Evolutionary conservation across 2,888 invertebrate genomes (phyloP), one percentile per base, ranked within the genome.

Genomic region (Chrysolina oricalcia): DNA sequence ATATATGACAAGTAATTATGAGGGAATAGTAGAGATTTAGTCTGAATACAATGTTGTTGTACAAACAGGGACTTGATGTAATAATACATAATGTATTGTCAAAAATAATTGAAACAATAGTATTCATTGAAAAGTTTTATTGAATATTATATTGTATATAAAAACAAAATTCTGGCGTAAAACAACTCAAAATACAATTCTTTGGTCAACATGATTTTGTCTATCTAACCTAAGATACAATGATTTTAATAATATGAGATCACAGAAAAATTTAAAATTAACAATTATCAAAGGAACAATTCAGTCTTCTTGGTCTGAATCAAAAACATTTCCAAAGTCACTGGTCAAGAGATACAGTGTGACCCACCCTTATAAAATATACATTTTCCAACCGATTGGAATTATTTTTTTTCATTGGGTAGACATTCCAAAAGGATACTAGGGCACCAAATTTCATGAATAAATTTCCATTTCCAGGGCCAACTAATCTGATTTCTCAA

Each of bases 81-180:
- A 50, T 19, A 50, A 43, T 50, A n/a, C 48, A 48, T n/a, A 48
- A n/a, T 8, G 48, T 48, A 48, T 13, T 48, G 17, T 50, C 19
- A 17, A 41, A 64, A 64, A 64, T 64, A 17, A 64, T 64, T 15
- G 40, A 64, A 64, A 64, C 63, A 40, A 64, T n/a, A 64, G 63
- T 64, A 64, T 64, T 40, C 4, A 23, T 64, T 15, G 3, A 64
- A 64, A 64, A 64, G 63, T 64, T 64, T 40, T 64, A 40, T 40
- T 64, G 35, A 64, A 64, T 17, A 64, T 40, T 15, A 40, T 64
- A 63, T 59, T 59, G 35, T 35, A 63, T 35, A 63, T n/a, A n/a
- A 63, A 63, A 63, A 59, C 10, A 59, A 59, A 63, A 63, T 35
- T 21, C 59, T 10, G 62, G 27, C 13, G 35, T 9, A 62, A 62